A percentile compares a stretch with the other conserved stretches of the same genome.
These are phyloP conservation scores for Clarias gariepinus DNA, from an alignment of 2,113 vertebrate species.

Conservation along the genomic window DNA sequence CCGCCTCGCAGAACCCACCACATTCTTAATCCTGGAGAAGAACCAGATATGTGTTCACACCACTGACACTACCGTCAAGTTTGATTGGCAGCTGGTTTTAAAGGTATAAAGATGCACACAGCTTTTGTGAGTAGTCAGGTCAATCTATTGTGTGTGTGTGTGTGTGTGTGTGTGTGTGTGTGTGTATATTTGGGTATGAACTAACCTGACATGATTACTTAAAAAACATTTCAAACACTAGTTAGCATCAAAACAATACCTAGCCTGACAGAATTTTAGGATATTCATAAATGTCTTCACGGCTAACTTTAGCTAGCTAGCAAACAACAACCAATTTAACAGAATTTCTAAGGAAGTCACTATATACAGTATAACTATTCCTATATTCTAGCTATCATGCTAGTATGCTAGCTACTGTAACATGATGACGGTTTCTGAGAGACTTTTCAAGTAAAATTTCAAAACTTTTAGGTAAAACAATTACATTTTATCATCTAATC, in stretches of 20 bases:
- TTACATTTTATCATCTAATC: neutral
- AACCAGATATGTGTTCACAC: slow-evolving; percentile 18
- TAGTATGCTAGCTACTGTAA: neutral
- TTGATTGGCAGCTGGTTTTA: neutral
- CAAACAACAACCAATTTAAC: neutral
- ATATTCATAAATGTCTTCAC: neutral
- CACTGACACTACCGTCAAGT: neutral
- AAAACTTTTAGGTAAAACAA: neutral
- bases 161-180: neutral
- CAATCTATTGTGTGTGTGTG: neutral
- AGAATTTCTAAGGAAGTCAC: neutral
- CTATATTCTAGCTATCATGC: neutral
- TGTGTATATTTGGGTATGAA: neutral
- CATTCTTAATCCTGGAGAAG: neutral
- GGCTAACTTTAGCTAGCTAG: neutral
- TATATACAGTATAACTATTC: too few species aligned
- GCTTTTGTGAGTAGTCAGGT: neutral
- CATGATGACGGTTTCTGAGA: neutral
- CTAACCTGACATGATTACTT: neutral
- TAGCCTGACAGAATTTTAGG: neutral
- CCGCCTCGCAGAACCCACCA: neutral
- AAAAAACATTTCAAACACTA: neutral
- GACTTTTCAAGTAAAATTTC: neutral
- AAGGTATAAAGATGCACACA: neutral
- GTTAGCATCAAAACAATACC: neutral